Base-by-base conservation (phyloP, 2,113 vertebrate genomes). In the Rhodinocichla rosea region DNA sequence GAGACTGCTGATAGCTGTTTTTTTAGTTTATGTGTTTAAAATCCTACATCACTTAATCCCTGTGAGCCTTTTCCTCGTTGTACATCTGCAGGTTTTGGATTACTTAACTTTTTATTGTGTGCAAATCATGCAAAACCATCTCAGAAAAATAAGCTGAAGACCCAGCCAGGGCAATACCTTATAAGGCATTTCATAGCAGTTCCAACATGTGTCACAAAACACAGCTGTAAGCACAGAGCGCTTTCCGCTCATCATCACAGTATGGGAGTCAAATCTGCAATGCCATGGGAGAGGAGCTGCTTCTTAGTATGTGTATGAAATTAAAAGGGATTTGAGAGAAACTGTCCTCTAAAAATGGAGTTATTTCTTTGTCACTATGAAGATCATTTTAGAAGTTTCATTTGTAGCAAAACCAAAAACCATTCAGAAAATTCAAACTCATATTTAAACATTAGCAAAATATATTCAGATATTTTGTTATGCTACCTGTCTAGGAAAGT, bases 121-220 rank as follows among this genome's bases (percentile, higher is more conserved):
- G 45, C 1, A 89, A 50, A 55, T 83, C 64, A 74, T 30, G n/a
- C 32, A 47, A 87, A 79, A 37, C 59, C 35, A 9, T 39, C 33
- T 49, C 40, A 47, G 39, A 90, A 56, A 69, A 85, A 83, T 52
- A 21, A 20, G 35, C 28, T 64, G 57, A 49, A 68, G 55, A 67
- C 39, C 45, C 84, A 80, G 44, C 35, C 64, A 93, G 70, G 35
- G 56, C 39, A 73, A 44, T 85, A 33, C 95, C 94, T 87, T 97
- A 94, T 94, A 97, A 96, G 96, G 96, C 67, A 75, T 95, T 95
- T 87, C 32, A 44, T 60, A 91, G 28, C 68, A 44, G 76, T 69
- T 92, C 39, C 6, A 32, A 39, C 45, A 42, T 57, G 35, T 92
- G 76, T 93, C 89, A 60, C 69, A 70, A 75, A 87, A 70, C 83